These are phyloP conservation scores for Stegostoma tigrinum DNA, from an alignment of 2,113 vertebrate species.

Conservation along the genomic window DNA sequence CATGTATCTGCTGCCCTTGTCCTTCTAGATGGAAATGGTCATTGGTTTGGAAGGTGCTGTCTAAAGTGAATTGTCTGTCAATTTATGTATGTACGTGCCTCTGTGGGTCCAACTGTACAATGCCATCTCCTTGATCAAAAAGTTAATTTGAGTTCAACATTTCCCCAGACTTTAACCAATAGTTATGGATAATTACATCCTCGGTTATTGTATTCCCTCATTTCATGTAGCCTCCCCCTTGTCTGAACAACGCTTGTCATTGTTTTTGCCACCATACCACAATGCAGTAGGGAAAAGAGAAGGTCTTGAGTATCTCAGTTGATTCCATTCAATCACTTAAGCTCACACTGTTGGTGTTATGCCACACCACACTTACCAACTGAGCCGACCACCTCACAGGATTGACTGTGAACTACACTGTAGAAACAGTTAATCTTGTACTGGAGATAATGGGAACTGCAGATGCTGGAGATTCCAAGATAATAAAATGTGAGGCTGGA, in stretches of 20 bases:
- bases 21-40: no score
- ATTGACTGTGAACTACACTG: neutral
- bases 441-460: no score
- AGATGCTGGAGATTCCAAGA: no score
- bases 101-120: neutral
- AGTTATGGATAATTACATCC: neutral
- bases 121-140: neutral
- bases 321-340: neutral
- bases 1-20: no score
- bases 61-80: no score
- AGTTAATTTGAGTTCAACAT: neutral
- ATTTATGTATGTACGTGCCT: neutral
- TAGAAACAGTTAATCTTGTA: neutral
- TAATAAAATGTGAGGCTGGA: no score
- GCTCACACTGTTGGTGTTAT: neutral
- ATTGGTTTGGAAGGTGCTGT: no score
- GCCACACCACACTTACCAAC: no score
- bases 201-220: neutral
- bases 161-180: neutral
- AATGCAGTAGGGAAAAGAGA: neutral
- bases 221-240: no score
- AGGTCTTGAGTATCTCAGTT: neutral
- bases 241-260: neutral
- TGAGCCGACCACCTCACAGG: neutral
- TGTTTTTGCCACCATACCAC: no score